Evolutionary conservation across 2,888 invertebrate species (phyloP).

Genomic region (Sesia bembeciformis): DNA sequence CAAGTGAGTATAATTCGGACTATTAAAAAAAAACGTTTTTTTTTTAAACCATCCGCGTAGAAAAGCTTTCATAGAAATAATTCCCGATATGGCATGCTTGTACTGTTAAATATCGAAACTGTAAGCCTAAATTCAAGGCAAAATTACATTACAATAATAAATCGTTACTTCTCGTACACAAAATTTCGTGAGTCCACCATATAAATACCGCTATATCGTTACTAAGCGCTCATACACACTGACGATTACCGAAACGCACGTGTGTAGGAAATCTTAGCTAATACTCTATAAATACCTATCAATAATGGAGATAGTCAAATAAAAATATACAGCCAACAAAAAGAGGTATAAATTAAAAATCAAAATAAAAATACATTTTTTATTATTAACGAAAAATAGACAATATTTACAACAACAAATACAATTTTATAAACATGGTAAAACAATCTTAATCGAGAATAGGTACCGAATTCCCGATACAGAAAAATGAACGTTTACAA

Average conservation of each 20-base stretch:
- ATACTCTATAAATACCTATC: not conserved
- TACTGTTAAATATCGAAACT: conserved; percentile 16
- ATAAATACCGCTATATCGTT: not conserved
- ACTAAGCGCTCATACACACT: not conserved
- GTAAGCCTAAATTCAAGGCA: conserved; percentile 41
- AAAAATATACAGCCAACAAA: conserved; percentile 4
- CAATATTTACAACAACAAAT: conserved; percentile 60
- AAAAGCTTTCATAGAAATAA: too few species aligned
- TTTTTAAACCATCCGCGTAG: too few species aligned
- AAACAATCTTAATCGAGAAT: conserved; percentile 25
- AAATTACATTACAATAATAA: conserved; percentile 19
- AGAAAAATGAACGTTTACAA: too few species aligned
- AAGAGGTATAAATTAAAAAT: conserved; percentile 25
- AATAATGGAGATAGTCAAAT: not conserved
- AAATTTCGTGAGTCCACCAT: not conserved
- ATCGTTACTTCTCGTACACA: not conserved
- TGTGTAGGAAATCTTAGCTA: not conserved
- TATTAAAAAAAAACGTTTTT: too few species aligned
- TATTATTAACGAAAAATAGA: conserved; percentile 55
- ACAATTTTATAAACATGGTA: conserved; percentile 32
- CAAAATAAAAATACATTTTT: conserved; percentile 49
- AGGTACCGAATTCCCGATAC: conserved; percentile 19
- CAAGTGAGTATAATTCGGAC: too few species aligned
- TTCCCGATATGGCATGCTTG: not conserved
- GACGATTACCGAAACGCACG: not conserved